A percentile compares a stretch with the other conserved stretches of the same genome.
Evolutionary conservation across 2,797 vertebrate genomes (phyloP).

Genomic region (Tauraco hartlaubi): DNA sequence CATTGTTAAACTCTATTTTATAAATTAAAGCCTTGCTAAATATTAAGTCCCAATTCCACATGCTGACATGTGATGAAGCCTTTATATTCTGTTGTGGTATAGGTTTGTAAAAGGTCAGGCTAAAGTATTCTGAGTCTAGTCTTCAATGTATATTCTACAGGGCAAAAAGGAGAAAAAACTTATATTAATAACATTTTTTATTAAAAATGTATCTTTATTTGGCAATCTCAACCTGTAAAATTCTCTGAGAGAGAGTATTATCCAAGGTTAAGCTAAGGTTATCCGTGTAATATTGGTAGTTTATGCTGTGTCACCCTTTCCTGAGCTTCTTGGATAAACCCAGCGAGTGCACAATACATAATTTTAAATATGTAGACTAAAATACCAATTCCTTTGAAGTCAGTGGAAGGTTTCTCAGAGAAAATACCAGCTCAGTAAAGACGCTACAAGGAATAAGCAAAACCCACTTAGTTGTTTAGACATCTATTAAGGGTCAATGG

Average conservation of each 20-base stretch:
- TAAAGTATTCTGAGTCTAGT: not conserved
- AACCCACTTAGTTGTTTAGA: not conserved
- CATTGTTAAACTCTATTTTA: not conserved
- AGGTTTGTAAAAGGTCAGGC: slow-evolving; percentile 10
- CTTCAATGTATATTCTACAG: not conserved
- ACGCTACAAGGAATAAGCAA: not conserved
- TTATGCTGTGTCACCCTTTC: not conserved
- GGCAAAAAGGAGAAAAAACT: not conserved
- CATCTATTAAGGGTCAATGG: not conserved
- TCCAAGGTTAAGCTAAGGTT: not conserved
- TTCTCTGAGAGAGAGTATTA: not conserved
- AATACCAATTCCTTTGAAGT: not conserved
- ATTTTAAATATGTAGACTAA: not conserved
- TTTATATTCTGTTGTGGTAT: slow-evolving; percentile 14
- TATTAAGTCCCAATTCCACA: not conserved
- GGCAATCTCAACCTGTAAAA: not conserved
- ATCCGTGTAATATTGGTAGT: not conserved
- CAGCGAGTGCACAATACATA: fast-evolving
- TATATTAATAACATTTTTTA: not conserved
- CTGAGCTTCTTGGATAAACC: not conserved
- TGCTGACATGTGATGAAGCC: not conserved
- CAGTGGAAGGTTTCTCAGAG: not conserved
- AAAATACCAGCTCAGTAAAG: not conserved
- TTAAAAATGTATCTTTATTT: not conserved
- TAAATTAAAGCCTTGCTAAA: not conserved